Base-by-base conservation (phyloP, 2,113 vertebrate genomes). In the Nothobranchius kuhntae region DNA sequence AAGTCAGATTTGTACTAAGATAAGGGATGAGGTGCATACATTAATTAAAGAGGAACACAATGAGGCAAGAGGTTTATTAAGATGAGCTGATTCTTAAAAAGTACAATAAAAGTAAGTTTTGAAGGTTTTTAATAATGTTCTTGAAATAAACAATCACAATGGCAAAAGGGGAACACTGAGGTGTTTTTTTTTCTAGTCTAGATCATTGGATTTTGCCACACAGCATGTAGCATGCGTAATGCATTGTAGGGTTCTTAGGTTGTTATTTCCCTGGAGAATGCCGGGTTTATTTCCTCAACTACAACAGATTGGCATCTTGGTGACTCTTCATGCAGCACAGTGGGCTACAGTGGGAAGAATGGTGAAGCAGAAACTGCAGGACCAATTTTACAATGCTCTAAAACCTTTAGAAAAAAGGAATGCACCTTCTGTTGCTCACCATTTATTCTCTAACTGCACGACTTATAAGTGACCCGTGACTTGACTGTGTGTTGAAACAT, bases 241-340 rank as follows among this genome's bases (percentile, higher is more conserved):
- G 12, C 52, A 53, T 26, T 58, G n/a, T 5, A 13, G 4, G 53
- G 46, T 26, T 14, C 10, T 24, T 15, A 13, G 48, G 56, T 35
- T 65, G 35, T 0, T 65, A 58, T 65, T 52, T 65, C 62, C 61
- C 35, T 21, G 7, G 47, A 24, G 53, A 44, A 30, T 36, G 17
- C 13, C 56, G 73, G 48, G 42, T 26, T 65, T 68, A 69, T 73
- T 70, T 83, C 15, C 61, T 60, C 36, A 42, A 63, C 21, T 71
- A 17, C 59, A 53, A 56, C 17, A 64, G 51, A 75, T 75, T 75
- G 1, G 14, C 59, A 52, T 68, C 44, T 74, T 68, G 60, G 67
- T 67, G 69, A 63, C 73, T 62, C 2, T 11, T 35, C 6, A 8
- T 40, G 50, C 30, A 30, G 46, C 53, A 55, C 56, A 66, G 15